Percentiles rank a stretch among this genome's conserved stretches.
phyloP scores from a whole-genome alignment of 64 coral and sea anemone species.

The Catalaphyllia jardinei region DNA sequence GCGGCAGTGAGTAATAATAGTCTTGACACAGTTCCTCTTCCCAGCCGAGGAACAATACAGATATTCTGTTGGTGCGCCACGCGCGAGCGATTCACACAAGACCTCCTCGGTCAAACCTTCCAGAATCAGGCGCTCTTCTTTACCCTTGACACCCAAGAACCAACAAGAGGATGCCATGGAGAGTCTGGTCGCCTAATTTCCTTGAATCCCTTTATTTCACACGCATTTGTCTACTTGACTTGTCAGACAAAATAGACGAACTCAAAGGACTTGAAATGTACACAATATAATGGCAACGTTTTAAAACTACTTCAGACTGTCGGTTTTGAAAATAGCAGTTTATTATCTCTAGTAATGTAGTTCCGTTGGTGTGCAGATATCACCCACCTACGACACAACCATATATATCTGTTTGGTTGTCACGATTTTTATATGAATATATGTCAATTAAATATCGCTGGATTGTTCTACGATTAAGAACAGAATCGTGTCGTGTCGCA shows the following conservation, averaged over 20 bases:
- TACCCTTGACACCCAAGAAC: not conserved
- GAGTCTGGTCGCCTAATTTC: not conserved
- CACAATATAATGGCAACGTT: not conserved
- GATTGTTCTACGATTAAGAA: constrained; percentile 2
- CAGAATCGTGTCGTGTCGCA: not conserved
- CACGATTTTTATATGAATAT: not conserved
- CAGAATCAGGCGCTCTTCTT: not conserved
- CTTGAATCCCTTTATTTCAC: not conserved
- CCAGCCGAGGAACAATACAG: not conserved
- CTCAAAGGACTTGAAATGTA: not conserved
- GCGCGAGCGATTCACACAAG: not conserved
- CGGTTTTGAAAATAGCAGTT: not conserved
- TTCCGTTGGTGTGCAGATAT: not conserved
- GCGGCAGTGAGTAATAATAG: not conserved
- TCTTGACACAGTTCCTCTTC: not conserved
- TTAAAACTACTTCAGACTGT: not conserved
- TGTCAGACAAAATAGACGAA: not conserved
- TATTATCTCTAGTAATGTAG: not conserved
- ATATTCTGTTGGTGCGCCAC: too few relatives aligned
- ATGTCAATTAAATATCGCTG: not conserved
- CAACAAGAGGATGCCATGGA: not conserved
- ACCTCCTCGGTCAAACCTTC: not conserved
- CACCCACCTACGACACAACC: not conserved
- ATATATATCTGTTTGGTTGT: not conserved
- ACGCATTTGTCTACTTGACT: not conserved